Base-by-base conservation (phyloP, 2,888 invertebrate genomes). In the Andricus curvator region DNA sequence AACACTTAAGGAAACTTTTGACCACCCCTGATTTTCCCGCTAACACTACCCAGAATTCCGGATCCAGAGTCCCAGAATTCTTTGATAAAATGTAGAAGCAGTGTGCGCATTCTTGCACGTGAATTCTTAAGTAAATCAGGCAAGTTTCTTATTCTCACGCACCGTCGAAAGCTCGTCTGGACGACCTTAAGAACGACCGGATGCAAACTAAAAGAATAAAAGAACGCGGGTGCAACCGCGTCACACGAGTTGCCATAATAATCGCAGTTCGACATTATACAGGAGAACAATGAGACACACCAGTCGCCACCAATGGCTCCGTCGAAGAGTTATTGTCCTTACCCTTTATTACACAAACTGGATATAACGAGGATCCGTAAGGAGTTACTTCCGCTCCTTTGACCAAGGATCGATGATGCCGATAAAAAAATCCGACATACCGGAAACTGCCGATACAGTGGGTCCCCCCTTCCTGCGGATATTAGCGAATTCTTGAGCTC, bases 121-220 rank as follows among this genome's bases (percentile, higher is more conserved):
- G 51, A 51, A 51, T 48, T 17, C 15, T 48, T 5, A 17, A 15
- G 48, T 48, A 48, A 1, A 48, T 56, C 74, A 37, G 33, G 56
- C 9, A 13, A 56, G 56, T 83, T 82, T 82, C 79, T 84, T 82
- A 81, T 81, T 82, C 78, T 84, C 84, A 81, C 83, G 79, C 79
- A 77, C 80, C 80, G 74, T 80, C 68, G 68, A 70, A 64, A 76
- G 68, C 33, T 56, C 65, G 9, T 67, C 77, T 77, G 77, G 77
- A 77, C 77, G 77, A 82, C 80, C 67, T 79, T 78, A 79, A 81
- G 80, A 80, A 78, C 83, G 82, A 82, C 82, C 83, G 83, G 83
- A 83, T 83, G 83, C 78, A 78, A 77, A 81, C 79, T 78, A 77
- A 78, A 83, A 60, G 80, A 80, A 83, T 82, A 82, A 83, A 80